Base-by-base conservation (phyloP, 2,113 vertebrate species). In the Cheirogaleus medius region DNA sequence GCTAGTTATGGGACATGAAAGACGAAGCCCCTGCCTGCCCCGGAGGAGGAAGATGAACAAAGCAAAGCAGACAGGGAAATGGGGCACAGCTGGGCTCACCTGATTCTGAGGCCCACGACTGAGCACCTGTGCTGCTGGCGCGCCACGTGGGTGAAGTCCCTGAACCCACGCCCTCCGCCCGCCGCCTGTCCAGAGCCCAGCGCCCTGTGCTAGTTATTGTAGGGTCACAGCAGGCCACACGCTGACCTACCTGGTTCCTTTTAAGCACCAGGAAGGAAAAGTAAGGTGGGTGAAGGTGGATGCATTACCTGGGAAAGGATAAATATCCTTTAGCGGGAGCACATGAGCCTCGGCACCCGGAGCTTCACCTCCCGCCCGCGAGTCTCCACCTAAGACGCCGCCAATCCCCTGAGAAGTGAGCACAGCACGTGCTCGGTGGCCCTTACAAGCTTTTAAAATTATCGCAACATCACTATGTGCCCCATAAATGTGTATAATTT, bases 361-460 rank as follows among this genome's bases (percentile, higher is more conserved):
- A 74, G 8, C 47, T 69, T 77, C 68, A 37, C n/a, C 42, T 42
- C 12, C 18, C 60, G 58, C 18, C 90, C 20, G 23, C 9, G 25
- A n/a, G 15, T 73, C 54, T 81, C 34, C 17, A 39, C 20, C 44
- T 1, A 7, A 52, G 83, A 56, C 9, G 0, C 0, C 0, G 1
- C 3, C 8, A 23, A 0, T 8, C 3, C 27, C n/a, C 21, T 0
- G 21, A 37, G 39, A 32, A 2, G 29, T 37, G 27, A 83, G 87
- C 20, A 52, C 47, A 37, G 23, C 0, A 0, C 0, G 29, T 56
- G 12, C 34, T 56, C 20, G 2, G 18, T 1, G 10, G 18, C 9
- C 14, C 14, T 12, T 0, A 0, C 17, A 29, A 90, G 52, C 54
- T 27, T 58, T 29, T 42, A n/a, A 21, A 52, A 63, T 25, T 27